Evolutionary conservation across 35 echinoderm and acorn worm genomes (phyloP).

Genomic region (Acanthaster planci): DNA sequence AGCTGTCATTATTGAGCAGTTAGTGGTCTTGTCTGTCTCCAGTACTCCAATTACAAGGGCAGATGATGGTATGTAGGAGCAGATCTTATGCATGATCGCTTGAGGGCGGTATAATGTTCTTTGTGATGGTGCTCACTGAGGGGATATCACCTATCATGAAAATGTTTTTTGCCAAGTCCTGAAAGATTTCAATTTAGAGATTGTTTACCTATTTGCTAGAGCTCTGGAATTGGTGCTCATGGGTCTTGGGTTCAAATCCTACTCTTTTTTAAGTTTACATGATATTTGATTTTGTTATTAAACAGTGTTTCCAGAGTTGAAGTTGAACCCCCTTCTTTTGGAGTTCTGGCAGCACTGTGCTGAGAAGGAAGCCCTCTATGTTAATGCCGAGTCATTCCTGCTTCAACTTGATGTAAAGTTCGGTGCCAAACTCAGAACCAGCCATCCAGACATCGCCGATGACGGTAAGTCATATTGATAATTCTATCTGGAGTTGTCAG

Average conservation of each 20-base stretch:
- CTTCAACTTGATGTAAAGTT: constrained; percentile 93
- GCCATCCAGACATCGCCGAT: constrained; percentile 93
- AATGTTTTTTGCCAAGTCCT: too few species aligned
- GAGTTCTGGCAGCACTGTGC: constrained; percentile 86
- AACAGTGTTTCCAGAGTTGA: constrained; percentile 88
- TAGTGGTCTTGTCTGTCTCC: constrained; percentile 54
- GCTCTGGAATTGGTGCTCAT: too few species aligned
- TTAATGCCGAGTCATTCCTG: constrained; percentile 83
- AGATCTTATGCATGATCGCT: too few species aligned
- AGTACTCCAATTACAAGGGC: constrained; percentile 47
- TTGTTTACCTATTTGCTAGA: too few species aligned
- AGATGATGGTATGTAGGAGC: constrained; percentile 65
- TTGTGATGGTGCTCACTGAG: too few species aligned
- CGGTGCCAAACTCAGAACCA: constrained; percentile 87
- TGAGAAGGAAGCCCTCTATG: constrained; percentile 83
- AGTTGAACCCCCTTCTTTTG: constrained; percentile 77
- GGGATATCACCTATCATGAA: too few species aligned
- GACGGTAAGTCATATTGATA: constrained; percentile 84
- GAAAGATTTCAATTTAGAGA: too few species aligned
- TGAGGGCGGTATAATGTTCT: too few species aligned
- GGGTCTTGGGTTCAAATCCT: background rate
- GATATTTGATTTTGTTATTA: background rate
- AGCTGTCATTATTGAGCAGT: constrained; percentile 84
- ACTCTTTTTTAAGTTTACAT: background rate
- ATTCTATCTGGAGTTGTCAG: too few species aligned